Conservation (phyloP, 2,113 vertebrate genomes). For the Cochlearius cochlearius region DNA sequence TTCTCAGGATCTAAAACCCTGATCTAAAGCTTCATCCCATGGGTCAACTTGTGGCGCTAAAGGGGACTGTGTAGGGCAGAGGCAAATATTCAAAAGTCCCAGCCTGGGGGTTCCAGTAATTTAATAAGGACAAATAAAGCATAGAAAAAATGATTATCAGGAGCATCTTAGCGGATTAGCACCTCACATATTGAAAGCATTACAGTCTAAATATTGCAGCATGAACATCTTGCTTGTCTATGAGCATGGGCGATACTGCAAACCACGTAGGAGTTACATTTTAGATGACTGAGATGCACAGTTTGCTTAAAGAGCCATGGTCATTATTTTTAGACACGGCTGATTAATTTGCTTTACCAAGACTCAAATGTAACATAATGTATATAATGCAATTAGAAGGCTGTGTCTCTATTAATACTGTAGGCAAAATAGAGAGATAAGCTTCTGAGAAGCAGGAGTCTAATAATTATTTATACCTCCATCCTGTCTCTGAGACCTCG, state of each 20-base stretch:
- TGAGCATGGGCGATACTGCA: background rate
- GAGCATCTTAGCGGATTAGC: conserved; percentile 12
- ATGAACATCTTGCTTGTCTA: conserved; percentile 31
- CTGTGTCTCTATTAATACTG: conserved; percentile 8
- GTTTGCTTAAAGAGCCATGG: conserved; percentile 4
- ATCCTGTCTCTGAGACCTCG: background rate
- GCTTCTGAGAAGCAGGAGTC: background rate
- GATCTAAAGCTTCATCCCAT: background rate
- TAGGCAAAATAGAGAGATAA: conserved; percentile 3
- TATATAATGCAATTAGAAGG: conserved; percentile 60
- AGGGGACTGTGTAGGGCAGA: background rate
- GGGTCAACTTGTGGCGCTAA: background rate
- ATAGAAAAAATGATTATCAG: conserved; percentile 44
- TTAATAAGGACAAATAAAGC: conserved; percentile 46
- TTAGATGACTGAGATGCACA: background rate
- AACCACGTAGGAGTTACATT: conserved; percentile 27
- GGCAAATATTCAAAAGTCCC: background rate
- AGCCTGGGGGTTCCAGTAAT: background rate
- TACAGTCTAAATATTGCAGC: conserved; percentile 15
- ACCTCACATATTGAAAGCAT: conserved; percentile 24
- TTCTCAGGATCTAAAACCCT: background rate
- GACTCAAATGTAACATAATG: conserved; percentile 15
- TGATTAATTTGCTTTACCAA: conserved; percentile 52
- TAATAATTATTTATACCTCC: background rate
- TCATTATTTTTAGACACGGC: conserved; percentile 30